Evolutionary conservation across 2,888 invertebrate genomes (phyloP), one percentile per base, ranked within the genome.

Genomic region (Coelogynopora nodosa): DNA sequence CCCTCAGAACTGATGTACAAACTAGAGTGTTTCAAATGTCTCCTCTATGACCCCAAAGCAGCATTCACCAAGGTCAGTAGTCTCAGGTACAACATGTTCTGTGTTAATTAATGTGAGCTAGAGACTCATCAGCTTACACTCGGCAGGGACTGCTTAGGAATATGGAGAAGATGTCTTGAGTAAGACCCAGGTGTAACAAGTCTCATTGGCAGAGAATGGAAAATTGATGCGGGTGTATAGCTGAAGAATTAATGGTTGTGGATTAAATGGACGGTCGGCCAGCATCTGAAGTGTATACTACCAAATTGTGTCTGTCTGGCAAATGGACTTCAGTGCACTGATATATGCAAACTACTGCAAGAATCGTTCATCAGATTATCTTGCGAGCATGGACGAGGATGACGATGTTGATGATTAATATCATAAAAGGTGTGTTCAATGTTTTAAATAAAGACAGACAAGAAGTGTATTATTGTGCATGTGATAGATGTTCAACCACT

Each of bases 1-100:
- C n/a, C n/a, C 74, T 74, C 74, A 27, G 87, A 88, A 18, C 80
- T 88, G 26, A 27, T 88, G 23, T 30, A 86, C 23, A 31, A 30
- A 29, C 27, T 88, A 27, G 67, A 88, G 49, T 82, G 30, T 2
- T 87, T 87, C 67, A 88, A 88, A 0, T 88, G 88, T 82, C 84
- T 18, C 0, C 27, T 88, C 23, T 88, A 88, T 84, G 85, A 83
- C 18, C 31, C 67, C 0, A 80, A 84, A n/a, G n/a, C n/a, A n/a
- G n/a, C n/a, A n/a, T n/a, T n/a, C n/a, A n/a, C n/a, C n/a, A n/a
- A n/a, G n/a, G n/a, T n/a, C n/a, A n/a, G n/a, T 49, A 49, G 49
- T 0, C 82, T 74, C 74, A 74, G 74, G 18, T 74, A n/a, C 74
- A n/a, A n/a, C n/a, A n/a, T n/a, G n/a, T n/a, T n/a, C n/a, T n/a